Conservation (phyloP, 2,113 vertebrate species). For the Leucopsar rothschildi region DNA sequence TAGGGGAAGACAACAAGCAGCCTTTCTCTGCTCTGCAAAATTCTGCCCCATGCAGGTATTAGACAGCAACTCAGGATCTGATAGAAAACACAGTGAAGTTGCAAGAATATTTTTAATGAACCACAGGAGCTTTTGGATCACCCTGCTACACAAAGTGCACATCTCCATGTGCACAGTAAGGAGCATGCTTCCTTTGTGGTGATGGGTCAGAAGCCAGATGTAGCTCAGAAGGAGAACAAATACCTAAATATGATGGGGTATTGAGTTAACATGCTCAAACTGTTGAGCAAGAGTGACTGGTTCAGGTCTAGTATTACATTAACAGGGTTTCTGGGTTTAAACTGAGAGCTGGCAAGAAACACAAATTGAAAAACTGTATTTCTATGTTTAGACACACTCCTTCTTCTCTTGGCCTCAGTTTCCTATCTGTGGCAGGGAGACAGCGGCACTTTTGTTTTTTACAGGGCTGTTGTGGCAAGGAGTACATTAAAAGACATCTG, state of each 20-base stretch:
- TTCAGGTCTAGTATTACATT: not conserved
- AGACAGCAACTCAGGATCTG: not conserved
- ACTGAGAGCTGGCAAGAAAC: not conserved
- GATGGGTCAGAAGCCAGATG: not conserved
- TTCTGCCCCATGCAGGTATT: not conserved
- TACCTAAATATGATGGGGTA: not conserved
- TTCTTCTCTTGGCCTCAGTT: not conserved
- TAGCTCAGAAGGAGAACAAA: not conserved
- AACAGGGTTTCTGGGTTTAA: not conserved
- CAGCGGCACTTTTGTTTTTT: not conserved
- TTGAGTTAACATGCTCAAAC: not conserved
- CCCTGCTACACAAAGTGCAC: not conserved
- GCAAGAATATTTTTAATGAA: not conserved
- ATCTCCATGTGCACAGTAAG: not conserved
- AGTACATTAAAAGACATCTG: not conserved
- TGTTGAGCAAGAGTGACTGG: not conserved
- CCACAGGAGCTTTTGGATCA: not conserved
- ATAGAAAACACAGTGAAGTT: not conserved
- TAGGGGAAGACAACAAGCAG: not conserved
- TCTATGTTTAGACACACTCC: not conserved
- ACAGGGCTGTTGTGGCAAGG: not conserved
- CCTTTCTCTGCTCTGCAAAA: not conserved
- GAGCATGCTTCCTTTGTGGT: not conserved
- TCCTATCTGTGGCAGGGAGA: not conserved
- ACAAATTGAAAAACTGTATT: not conserved